A percentile compares a stretch with the other conserved stretches of the same genome.
These are phyloP conservation scores for Eupithecia exiguata DNA, from an alignment of 2,888 invertebrate species.

Conservation along the genomic window DNA sequence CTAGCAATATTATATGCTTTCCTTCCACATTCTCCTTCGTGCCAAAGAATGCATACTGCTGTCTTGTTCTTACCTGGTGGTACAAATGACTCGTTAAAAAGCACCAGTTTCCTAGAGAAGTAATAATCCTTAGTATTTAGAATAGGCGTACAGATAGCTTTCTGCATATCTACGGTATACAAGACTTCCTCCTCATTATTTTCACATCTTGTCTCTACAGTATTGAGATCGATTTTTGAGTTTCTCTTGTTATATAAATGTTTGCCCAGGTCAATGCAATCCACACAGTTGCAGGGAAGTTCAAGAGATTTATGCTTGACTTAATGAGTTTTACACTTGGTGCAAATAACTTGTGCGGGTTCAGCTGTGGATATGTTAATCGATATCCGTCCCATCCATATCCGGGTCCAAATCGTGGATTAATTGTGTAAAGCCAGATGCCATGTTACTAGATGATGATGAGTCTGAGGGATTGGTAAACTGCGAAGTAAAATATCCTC, in stretches of 20 bases:
- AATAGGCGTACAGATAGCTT: constrained; percentile 9
- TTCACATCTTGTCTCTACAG: constrained; percentile 6
- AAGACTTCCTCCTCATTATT: constrained; percentile 4
- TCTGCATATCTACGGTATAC: constrained; percentile 13
- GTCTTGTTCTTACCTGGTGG: constrained; percentile 34
- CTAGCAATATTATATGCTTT: neutral
- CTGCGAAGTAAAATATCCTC: no score
- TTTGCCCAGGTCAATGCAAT: constrained; percentile 11
- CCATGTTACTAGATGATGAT: no score
- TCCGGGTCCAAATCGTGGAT: no score
- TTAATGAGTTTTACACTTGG: constrained; percentile 10
- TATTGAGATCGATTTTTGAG: constrained; percentile 7
- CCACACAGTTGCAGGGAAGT: constrained; percentile 3
- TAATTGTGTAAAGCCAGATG: no score
- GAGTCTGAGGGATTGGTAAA: no score
- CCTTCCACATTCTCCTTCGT: constrained; percentile 34
- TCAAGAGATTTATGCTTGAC: neutral
- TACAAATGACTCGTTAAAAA: constrained; percentile 35
- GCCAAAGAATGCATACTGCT: constrained; percentile 33
- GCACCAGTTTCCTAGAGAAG: constrained; percentile 12
- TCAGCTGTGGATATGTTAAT: constrained; percentile 2
- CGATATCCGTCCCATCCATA: no score
- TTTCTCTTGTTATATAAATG: constrained; percentile 9
- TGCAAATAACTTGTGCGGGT: constrained; percentile 7
- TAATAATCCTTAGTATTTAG: constrained; percentile 2